phyloP scores from a whole-genome alignment of 2,888 invertebrate species.

The Luperina testacea region DNA sequence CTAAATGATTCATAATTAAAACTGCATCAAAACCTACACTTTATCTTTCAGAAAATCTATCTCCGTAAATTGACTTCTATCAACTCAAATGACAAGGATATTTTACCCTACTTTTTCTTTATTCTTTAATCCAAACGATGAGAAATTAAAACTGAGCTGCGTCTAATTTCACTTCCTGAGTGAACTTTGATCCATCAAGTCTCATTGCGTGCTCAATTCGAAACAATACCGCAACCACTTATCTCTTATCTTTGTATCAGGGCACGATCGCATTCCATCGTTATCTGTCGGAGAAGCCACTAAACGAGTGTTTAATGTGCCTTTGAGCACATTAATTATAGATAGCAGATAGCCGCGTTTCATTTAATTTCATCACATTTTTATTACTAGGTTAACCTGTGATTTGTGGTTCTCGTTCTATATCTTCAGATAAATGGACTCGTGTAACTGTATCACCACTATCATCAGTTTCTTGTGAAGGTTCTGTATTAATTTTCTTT shows the following conservation, averaged over 20 bases:
- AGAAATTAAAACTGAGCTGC: conserved; percentile 55
- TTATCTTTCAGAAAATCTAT: not conserved
- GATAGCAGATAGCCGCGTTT: conserved; percentile 78
- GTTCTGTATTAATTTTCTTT: conserved; percentile 4
- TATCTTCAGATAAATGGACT: conserved; percentile 19
- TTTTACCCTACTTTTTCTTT: conserved; percentile 21
- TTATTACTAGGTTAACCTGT: conserved; percentile 70
- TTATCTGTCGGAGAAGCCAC: conserved; percentile 80
- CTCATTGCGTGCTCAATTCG: conserved; percentile 80
- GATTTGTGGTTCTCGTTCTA: conserved; percentile 50
- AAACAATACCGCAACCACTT: conserved; percentile 82
- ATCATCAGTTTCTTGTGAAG: not conserved
- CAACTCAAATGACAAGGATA: not conserved
- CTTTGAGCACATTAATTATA: conserved; percentile 83
- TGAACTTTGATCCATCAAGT: conserved; percentile 67
- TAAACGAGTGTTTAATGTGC: conserved; percentile 82
- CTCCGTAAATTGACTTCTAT: conserved; percentile 3
- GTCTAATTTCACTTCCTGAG: conserved; percentile 57
- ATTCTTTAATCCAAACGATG: conserved; percentile 23
- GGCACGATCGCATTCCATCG: conserved; percentile 82
- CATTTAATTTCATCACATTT: conserved; percentile 79
- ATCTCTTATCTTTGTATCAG: conserved; percentile 84
- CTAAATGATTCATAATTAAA: not conserved
- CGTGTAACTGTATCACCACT: not conserved
- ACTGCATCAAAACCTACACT: not conserved